Conservation (phyloP, 2,113 vertebrate species). For the Heterotis niloticus region DNA sequence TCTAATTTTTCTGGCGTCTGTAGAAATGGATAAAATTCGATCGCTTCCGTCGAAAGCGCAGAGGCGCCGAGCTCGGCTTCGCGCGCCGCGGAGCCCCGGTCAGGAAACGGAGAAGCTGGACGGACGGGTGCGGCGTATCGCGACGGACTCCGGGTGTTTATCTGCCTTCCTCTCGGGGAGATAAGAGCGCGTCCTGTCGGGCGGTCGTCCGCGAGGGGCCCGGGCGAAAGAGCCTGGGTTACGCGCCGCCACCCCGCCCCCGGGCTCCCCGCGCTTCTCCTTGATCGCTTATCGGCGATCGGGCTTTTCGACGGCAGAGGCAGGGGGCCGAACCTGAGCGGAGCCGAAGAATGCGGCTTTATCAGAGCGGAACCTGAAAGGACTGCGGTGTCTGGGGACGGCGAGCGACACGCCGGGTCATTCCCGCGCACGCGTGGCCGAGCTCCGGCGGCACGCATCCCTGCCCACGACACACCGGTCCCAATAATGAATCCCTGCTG, state of each 20-base stretch:
- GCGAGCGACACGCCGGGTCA: neutral
- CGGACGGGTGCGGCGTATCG: conserved; percentile 56
- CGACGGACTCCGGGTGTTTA: conserved; percentile 43
- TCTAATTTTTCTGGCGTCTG: neutral
- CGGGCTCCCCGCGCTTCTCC: conserved; percentile 24
- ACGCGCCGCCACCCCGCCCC: no score
- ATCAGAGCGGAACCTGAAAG: neutral
- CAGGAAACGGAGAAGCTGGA: conserved; percentile 54
- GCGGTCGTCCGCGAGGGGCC: neutral
- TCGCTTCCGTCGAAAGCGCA: neutral
- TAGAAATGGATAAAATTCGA: neutral
- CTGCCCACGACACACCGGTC: neutral
- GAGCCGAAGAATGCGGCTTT: neutral
- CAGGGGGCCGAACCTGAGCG: conserved; percentile 11
- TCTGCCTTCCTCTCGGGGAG: conserved; percentile 34
- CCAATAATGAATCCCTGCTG: conserved; percentile 34
- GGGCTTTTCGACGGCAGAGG: conserved; percentile 34
- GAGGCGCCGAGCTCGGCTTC: neutral
- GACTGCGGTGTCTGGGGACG: neutral
- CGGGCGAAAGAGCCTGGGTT: conserved; percentile 23
- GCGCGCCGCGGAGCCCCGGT: conserved; percentile 47
- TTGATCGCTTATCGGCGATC: conserved; percentile 49
- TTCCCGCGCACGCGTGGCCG: neutral
- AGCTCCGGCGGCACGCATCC: neutral
- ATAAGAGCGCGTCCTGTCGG: conserved; percentile 39